phyloP scores from a whole-genome alignment of 2,888 invertebrate species.

The Julus scanicus region DNA sequence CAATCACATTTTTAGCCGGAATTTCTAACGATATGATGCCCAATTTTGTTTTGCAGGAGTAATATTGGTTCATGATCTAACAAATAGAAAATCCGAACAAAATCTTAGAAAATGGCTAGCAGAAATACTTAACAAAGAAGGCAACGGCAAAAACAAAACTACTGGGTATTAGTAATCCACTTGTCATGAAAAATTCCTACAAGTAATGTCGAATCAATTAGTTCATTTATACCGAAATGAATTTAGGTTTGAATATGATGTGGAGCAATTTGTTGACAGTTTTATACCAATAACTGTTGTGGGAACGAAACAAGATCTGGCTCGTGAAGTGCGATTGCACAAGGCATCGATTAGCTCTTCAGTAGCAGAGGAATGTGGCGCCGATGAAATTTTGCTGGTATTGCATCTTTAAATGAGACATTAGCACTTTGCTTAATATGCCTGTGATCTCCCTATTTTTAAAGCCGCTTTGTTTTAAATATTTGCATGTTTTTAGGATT shows the following conservation, averaged over 20 bases:
- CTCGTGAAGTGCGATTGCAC: conserved; percentile 75
- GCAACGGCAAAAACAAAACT: conserved; percentile 57
- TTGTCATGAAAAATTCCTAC: neutral
- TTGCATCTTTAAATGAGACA: conserved; percentile 3
- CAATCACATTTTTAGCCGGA: no score
- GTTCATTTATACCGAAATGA: neutral
- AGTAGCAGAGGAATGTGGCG: conserved; percentile 89
- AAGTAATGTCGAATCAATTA: neutral
- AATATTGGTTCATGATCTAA: conserved; percentile 95
- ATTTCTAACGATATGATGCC: neutral
- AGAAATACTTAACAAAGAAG: conserved; percentile 82
- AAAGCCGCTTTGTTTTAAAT: neutral
- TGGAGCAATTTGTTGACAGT: conserved; percentile 67
- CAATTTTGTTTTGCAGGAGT: conserved; percentile 72
- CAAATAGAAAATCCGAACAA: conserved; percentile 94
- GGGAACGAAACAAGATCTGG: conserved; percentile 91
- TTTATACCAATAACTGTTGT: conserved; percentile 93
- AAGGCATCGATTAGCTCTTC: conserved; percentile 70
- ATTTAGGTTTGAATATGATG: conserved; percentile 64
- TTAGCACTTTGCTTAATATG: neutral
- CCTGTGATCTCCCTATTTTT: conserved; percentile 26
- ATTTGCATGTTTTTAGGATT: conserved; percentile 68
- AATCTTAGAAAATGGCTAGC: conserved; percentile 93
- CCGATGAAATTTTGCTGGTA: conserved; percentile 91
- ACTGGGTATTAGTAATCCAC: neutral